Evolutionary conservation across 2,797 vertebrate genomes (phyloP).

Genomic region (Rhynchotus rufescens): DNA sequence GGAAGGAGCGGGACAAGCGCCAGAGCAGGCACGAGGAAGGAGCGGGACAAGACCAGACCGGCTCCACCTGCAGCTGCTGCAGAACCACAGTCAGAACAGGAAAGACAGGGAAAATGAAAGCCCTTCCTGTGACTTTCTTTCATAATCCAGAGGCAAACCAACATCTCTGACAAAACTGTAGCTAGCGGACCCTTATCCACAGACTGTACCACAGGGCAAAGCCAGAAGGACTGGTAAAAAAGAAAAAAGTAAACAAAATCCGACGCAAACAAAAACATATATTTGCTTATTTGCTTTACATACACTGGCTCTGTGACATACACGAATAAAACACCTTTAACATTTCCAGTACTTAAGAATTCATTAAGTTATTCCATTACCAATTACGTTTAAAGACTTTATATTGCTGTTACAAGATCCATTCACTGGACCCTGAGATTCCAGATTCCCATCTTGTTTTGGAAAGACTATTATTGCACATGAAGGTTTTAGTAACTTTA

Average conservation of each 20-base stretch:
- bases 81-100: background rate
- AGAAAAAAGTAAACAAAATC: background rate
- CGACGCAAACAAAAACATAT: background rate
- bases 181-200: background rate
- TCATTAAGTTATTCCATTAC: background rate
- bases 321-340: background rate
- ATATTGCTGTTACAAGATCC: background rate
- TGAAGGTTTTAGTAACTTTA: slow-evolving; percentile 11
- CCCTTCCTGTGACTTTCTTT: background rate
- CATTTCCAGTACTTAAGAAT: background rate
- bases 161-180: slow-evolving; percentile 6
- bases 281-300: background rate
- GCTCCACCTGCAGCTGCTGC: fast-evolving
- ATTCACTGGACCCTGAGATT: background rate
- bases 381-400: background rate
- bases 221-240: background rate
- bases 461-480: background rate
- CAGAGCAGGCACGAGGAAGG: background rate
- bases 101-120: slow-evolving; percentile 1
- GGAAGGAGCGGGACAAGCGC: background rate
- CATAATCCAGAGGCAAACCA: background rate
- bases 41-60: fast-evolving
- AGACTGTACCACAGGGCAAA: background rate
- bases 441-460: background rate
- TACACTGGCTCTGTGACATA: background rate